A percentile compares a stretch with the other conserved stretches of the same genome.
Conservation (phyloP, 2,797 vertebrate species). For the Fratercula arctica region DNA sequence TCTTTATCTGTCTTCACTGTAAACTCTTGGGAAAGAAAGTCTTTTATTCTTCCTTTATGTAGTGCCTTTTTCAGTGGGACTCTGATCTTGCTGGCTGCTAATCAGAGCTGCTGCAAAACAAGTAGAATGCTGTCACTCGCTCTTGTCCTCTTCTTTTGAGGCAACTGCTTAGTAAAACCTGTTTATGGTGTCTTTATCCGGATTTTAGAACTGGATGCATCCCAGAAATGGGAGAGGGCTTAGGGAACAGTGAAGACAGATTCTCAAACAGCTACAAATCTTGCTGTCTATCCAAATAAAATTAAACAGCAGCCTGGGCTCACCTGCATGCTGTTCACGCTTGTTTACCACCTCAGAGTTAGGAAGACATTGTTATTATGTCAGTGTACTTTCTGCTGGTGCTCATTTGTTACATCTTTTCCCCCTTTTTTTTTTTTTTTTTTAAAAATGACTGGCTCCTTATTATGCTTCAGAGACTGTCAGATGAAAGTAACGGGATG, state of each 20-base stretch:
- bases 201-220: neutral
- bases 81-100: neutral
- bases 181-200: neutral
- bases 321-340: rapidly evolving
- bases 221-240: neutral
- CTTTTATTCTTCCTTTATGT: neutral
- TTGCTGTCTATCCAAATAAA: neutral
- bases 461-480: neutral
- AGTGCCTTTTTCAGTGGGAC: neutral
- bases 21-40: neutral
- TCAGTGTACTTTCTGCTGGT: neutral
- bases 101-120: neutral
- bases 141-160: neutral
- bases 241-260: neutral
- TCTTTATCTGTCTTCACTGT: neutral
- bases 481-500: neutral
- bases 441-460: neutral
- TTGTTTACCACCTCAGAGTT: neutral
- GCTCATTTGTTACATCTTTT: rapidly evolving
- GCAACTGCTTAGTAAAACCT: neutral
- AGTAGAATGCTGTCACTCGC: neutral
- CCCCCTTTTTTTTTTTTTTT: no score
- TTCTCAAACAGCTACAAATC: neutral
- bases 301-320: neutral
- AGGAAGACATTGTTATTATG: neutral